phyloP scores from a whole-genome alignment of 2,113 vertebrate species.

The Scartelaos histophorus region DNA sequence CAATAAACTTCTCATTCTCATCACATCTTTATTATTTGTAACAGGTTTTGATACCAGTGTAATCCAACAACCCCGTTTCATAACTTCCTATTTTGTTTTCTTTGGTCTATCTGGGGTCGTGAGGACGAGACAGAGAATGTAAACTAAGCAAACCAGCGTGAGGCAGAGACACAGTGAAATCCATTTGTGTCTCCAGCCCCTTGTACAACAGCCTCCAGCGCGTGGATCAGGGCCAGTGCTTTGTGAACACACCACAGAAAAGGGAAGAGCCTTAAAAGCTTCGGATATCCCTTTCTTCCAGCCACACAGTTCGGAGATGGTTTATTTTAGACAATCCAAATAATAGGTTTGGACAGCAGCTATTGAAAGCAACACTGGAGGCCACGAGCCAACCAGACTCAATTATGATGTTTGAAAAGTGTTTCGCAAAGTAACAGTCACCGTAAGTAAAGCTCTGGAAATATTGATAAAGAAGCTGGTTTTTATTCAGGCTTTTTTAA shows the following conservation, averaged over 20 bases:
- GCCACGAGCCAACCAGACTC: slow-evolving; percentile 47
- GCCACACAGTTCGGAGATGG: slow-evolving; percentile 42
- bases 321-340: slow-evolving; percentile 57
- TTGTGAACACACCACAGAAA: slow-evolving; percentile 25
- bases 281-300: slow-evolving; percentile 28
- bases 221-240: background rate
- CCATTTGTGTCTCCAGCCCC: slow-evolving; percentile 10
- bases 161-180: background rate
- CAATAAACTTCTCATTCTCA: no score
- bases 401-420: slow-evolving; percentile 56
- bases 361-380: slow-evolving; percentile 46
- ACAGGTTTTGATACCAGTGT: background rate
- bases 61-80: background rate
- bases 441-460: slow-evolving; percentile 10
- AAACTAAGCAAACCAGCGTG: background rate
- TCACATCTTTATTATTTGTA: background rate
- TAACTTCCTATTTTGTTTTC: background rate
- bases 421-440: slow-evolving; percentile 37
- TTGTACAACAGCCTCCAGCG: slow-evolving; percentile 9
- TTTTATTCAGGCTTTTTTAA: slow-evolving; percentile 7
- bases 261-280: slow-evolving; percentile 44
- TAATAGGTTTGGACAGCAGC: slow-evolving; percentile 54
- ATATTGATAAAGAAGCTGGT: slow-evolving; percentile 26
- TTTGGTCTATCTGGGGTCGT: background rate
- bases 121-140: background rate